Conservation (phyloP, 2,888 invertebrate genomes). For the Pteria penguin region DNA sequence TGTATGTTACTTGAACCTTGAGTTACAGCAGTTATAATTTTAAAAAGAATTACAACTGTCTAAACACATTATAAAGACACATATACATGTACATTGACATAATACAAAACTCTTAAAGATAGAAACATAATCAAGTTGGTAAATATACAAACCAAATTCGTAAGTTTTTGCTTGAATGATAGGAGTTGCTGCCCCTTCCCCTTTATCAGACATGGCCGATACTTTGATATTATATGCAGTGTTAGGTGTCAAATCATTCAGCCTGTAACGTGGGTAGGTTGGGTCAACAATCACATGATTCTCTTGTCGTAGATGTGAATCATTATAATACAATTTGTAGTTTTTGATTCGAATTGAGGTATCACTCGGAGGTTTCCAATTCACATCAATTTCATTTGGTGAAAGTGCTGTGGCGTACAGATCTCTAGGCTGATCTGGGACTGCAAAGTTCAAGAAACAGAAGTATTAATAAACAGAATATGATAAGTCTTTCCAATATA, state of each 20-base stretch:
- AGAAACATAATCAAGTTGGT: too few species aligned
- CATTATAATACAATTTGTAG: constrained; percentile 97
- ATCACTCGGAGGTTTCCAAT: constrained; percentile 92
- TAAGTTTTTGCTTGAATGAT: constrained; percentile 96
- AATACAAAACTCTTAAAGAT: too few species aligned
- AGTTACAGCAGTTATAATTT: background rate
- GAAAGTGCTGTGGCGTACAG: constrained; percentile 84
- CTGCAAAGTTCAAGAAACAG: constrained; percentile 82
- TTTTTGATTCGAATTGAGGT: constrained; percentile 92
- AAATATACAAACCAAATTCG: constrained; percentile 94
- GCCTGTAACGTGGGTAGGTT: constrained; percentile 84
- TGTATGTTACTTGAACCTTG: background rate
- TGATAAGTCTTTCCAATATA: too few species aligned
- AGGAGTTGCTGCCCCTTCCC: constrained; percentile 97
- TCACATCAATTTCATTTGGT: constrained; percentile 93
- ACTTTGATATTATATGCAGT: constrained; percentile 98
- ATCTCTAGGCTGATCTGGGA: constrained; percentile 96
- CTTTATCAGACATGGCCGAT: constrained; percentile 93
- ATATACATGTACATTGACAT: too few species aligned
- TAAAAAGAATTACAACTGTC: too few species aligned
- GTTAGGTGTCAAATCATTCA: constrained; percentile 95
- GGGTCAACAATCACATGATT: constrained; percentile 72
- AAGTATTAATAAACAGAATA: too few species aligned
- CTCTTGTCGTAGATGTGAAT: constrained; percentile 73
- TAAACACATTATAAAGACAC: too few species aligned